Evolutionary conservation across 2,113 vertebrate species (phyloP).

Genomic region (Gymnarchus niloticus): DNA sequence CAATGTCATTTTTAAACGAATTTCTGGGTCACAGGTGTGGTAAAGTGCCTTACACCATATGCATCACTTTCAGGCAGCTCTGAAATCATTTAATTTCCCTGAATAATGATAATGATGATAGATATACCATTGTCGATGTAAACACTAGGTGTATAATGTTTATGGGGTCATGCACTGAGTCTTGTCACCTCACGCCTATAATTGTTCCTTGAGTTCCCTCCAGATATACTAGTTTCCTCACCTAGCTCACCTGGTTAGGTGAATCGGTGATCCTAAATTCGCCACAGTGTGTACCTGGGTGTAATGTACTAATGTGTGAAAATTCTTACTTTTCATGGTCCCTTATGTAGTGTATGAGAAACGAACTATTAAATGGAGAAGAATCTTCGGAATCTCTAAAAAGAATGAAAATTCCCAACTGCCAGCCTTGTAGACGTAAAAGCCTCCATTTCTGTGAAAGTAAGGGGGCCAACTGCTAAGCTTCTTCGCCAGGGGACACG

Average conservation of each 20-base stretch:
- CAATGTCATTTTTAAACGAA: conserved; percentile 6
- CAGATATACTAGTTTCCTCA: background rate
- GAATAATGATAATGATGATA: background rate
- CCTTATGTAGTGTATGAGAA: background rate
- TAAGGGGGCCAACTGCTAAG: no score
- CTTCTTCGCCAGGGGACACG: conserved; percentile 16
- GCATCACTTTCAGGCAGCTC: background rate
- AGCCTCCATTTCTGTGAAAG: conserved; percentile 28
- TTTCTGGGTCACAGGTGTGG: background rate
- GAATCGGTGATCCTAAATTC: background rate
- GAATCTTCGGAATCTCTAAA: conserved; percentile 28
- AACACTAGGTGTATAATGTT: background rate
- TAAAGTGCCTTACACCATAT: background rate
- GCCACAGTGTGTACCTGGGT: background rate
- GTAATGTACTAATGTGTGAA: background rate
- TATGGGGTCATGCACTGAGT: background rate
- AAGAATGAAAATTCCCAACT: conserved; percentile 29
- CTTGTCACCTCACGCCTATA: background rate
- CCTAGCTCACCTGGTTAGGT: background rate
- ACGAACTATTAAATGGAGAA: background rate
- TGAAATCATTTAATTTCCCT: conserved; percentile 14
- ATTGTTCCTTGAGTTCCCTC: background rate
- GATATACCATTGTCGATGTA: background rate
- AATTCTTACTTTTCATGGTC: background rate
- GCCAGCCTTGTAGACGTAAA: conserved; percentile 12